These are phyloP conservation scores for Erebia epiphron DNA, from an alignment of 2,888 invertebrate genomes.

Conservation along the genomic window DNA sequence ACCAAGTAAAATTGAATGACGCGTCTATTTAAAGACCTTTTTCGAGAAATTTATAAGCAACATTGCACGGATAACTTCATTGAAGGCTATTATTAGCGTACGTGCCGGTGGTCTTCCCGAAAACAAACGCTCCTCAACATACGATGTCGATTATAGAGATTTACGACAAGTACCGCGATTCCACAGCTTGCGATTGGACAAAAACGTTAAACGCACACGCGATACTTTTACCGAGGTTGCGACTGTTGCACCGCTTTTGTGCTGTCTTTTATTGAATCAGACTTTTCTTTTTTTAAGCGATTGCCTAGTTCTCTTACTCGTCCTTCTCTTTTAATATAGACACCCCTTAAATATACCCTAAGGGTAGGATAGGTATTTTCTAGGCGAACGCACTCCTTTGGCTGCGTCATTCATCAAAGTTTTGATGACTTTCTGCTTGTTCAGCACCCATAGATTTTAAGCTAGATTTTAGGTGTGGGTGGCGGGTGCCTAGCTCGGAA, in stretches of 20 bases:
- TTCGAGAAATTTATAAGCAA: constrained; percentile 21
- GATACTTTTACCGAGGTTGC: constrained; percentile 27
- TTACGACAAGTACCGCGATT: constrained; percentile 59
- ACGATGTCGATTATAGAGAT: constrained; percentile 53
- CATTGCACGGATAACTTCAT: constrained; percentile 27
- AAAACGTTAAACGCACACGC: constrained; percentile 55
- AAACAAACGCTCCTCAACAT: constrained; percentile 43
- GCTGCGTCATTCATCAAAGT: too few species aligned
- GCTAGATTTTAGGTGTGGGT: too few species aligned
- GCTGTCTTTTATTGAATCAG: too few species aligned
- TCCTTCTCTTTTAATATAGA: too few species aligned
- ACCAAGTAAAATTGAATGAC: background rate
- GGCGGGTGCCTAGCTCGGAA: too few species aligned
- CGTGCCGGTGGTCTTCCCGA: constrained; percentile 39
- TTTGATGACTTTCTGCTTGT: too few species aligned
- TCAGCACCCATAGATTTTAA: too few species aligned
- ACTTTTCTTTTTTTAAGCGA: too few species aligned
- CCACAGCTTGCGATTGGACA: constrained; percentile 44
- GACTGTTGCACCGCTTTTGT: background rate
- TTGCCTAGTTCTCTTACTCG: too few species aligned
- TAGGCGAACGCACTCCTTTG: too few species aligned
- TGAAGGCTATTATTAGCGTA: constrained; percentile 31
- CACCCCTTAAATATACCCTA: too few species aligned
- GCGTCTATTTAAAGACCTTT: constrained; percentile 13
- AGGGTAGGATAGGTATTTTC: too few species aligned